Base-by-base conservation (phyloP, 2,888 invertebrate species). In the Euspilapteryx auroguttella region DNA sequence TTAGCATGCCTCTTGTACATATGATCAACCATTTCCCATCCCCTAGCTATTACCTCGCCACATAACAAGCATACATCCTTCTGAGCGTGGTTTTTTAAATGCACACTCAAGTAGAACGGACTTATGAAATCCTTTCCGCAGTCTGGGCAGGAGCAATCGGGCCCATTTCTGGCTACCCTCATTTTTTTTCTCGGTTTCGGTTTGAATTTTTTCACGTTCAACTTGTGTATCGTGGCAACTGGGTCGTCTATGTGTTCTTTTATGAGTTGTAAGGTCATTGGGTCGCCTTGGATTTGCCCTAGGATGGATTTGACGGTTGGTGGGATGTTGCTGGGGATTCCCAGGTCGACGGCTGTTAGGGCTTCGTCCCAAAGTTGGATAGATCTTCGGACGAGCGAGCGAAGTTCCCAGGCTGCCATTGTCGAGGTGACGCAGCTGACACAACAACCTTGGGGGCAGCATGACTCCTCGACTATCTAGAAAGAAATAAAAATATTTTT, bases 61-160 rank as follows among this genome's bases (percentile, higher is more conserved):
- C 73, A 73, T 0, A 45, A 34, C 7, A 45, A 34, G 17, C 73
- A 75, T 0, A 59, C 64, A 21, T 69, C 68, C 21, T 63, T 68
- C 21, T 59, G 55, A 0, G 65, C 68, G 33, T 65, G 68, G 36
- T 73, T 73, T 21, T 50, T 51, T 10, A 71, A 40, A 37, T 75
- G 73, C 29, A 50, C 31, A 26, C 54, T 56, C 5, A 75, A 31
- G 25, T 54, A 57, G 21, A 57, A 55, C 0, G 73, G 68, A 21
- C 55, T 64, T 0, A 42, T 21, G 32, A 68, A 75, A 0, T 36
- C 32, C 32, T 69, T 71, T 0, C 53, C 55, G 27, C 73, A 75
- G 14, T 73, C 71, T 0, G 49, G 47, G 30, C 73, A 75, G 1
- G 29, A 30, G 34, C 55, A 62, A 0, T 44, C 30, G 0, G 61